A percentile compares a stretch with the other conserved stretches of the same genome.
Conservation (phyloP, 2,888 invertebrate genomes). For the Barypeithes pellucidus region DNA sequence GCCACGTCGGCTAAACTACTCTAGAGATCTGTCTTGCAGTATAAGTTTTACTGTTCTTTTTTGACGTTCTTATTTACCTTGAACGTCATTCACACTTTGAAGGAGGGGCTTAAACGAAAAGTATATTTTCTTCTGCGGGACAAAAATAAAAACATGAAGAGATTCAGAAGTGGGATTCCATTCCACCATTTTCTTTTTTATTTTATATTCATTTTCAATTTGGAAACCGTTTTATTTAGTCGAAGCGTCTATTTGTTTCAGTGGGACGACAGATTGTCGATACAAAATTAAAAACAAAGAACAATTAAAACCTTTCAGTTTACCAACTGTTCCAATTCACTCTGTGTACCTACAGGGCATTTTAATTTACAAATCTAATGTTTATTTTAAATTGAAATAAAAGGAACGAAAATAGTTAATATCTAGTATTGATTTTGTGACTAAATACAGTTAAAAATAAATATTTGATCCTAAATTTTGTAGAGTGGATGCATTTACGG, state of each 20-base stretch:
- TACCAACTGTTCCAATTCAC: no score
- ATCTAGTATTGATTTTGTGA: no score
- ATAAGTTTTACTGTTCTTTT: background rate
- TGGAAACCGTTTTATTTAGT: background rate
- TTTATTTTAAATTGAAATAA: background rate
- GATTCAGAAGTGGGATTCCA: no score
- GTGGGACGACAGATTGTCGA: background rate
- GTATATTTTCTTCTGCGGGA: no score
- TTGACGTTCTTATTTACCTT: no score
- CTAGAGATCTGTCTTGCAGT: background rate
- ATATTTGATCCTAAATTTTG: no score
- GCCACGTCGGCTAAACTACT: background rate
- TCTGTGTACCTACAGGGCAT: background rate
- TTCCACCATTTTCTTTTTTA: no score
- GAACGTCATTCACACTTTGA: no score
- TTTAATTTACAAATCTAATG: background rate
- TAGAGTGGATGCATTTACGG: no score
- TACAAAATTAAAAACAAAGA: constrained; percentile 3
- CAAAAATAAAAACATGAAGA: background rate
- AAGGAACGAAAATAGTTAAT: background rate
- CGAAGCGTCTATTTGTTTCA: background rate
- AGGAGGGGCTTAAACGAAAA: no score
- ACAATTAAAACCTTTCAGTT: background rate
- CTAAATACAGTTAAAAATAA: no score
- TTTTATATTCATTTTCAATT: background rate